A percentile compares a stretch with the other conserved stretches of the same genome.
phyloP scores from a whole-genome alignment of 2,797 vertebrate species.

The Schizopygopsis malacanthus region DNA sequence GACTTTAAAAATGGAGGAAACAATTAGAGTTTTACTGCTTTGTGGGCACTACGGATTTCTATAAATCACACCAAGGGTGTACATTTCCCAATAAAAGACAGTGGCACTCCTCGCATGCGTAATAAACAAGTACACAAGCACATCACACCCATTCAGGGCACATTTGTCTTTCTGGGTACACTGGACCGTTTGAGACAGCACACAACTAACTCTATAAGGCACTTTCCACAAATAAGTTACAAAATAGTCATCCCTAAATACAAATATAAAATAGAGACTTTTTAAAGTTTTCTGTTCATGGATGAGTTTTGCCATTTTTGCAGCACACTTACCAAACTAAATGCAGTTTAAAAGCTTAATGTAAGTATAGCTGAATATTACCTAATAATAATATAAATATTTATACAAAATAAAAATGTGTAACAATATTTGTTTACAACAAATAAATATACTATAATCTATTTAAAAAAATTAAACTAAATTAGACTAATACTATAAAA shows the following conservation, averaged over 20 bases:
- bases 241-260: neutral
- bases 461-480: no score
- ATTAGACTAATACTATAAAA: neutral
- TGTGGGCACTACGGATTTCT: conserved; percentile 83
- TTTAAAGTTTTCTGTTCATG: neutral
- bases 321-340: neutral
- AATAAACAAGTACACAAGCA: conserved; percentile 76
- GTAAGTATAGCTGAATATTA: neutral
- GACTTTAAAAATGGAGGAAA: conserved; percentile 86
- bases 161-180: conserved; percentile 23
- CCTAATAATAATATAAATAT: neutral
- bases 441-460: neutral
- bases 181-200: neutral
- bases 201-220: neutral
- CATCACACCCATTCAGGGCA: neutral
- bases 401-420: no score
- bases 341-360: neutral
- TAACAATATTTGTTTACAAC: neutral
- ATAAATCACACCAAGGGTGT: conserved; percentile 84
- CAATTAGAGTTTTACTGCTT: conserved; percentile 86
- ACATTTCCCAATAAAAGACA: conserved; percentile 83
- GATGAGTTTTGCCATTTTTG: neutral
- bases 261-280: neutral
- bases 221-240: neutral
- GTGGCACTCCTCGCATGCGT: conserved; percentile 78